Conservation (phyloP, 2,797 vertebrate genomes). For the Acipenser ruthenus region DNA sequence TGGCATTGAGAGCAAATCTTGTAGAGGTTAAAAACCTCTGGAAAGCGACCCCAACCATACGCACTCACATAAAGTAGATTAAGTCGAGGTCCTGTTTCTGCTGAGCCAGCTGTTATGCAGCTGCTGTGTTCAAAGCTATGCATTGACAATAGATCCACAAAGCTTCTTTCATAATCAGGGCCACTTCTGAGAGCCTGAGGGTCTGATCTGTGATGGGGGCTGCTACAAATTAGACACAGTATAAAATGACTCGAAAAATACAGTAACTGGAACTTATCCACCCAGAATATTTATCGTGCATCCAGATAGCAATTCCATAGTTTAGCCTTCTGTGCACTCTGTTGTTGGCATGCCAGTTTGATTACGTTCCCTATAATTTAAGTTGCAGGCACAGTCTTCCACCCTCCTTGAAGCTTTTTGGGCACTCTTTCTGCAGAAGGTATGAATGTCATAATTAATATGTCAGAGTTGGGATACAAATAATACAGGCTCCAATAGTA, state of each 20-base stretch:
- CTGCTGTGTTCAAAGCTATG: slow-evolving; percentile 28
- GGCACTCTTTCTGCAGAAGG: too few relatives aligned
- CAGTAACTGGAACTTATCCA: not conserved
- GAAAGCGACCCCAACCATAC: not conserved
- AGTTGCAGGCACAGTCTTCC: too few relatives aligned
- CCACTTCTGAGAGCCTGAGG: slow-evolving; percentile 11
- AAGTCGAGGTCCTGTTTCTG: not conserved
- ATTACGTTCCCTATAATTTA: not conserved
- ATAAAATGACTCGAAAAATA: slow-evolving; percentile 14
- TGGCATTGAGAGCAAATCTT: not conserved
- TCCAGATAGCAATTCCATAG: too few relatives aligned
- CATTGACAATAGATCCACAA: slow-evolving; percentile 23
- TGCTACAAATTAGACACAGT: slow-evolving; percentile 8
- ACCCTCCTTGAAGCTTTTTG: too few relatives aligned
- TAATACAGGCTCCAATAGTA: too few relatives aligned
- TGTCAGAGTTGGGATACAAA: too few relatives aligned
- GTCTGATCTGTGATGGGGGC: slow-evolving; percentile 12
- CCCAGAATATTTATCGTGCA: too few relatives aligned
- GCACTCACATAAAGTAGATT: not conserved
- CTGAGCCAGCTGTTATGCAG: slow-evolving; percentile 34
- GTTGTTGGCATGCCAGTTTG: not conserved
- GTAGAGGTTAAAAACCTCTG: not conserved
- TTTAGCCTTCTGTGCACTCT: not conserved
- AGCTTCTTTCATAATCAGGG: slow-evolving; percentile 25
- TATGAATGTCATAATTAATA: too few relatives aligned